Base-by-base conservation (phyloP, 2,888 invertebrate species). In the Stenoptilia bipunctidactyla region DNA sequence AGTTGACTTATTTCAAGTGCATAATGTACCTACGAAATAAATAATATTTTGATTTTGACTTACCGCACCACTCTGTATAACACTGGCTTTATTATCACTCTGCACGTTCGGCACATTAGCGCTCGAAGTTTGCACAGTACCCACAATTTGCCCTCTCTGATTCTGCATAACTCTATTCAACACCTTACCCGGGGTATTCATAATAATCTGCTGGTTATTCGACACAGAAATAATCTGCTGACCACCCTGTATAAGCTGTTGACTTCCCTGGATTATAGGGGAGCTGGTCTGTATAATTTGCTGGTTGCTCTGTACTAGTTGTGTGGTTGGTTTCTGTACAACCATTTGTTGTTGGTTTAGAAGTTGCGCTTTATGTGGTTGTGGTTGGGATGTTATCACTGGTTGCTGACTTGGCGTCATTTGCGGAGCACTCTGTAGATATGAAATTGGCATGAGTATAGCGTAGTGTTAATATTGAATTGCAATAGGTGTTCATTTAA, bases 331-430 rank as follows among this genome's bases (percentile, higher is more conserved):
- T 53, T 79, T 74, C 15, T 82, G 60, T 1, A 79, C 73, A 45
- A 84, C 84, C 27, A 77, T 84, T 0, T 51, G 42, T 20, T 73
- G 72, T 1, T 49, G 85, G 67, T 79, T 55, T 49, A 76, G 61
- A 3, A 83, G 63, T 48, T 77, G 79, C 1, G 82, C 88, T 8
- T 88, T 88, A 27, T 88, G 87, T 0, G 84, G 77, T 51, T 79
- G 85, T 2, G 84, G 85, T 44, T 82, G 85, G 0, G 75, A 61
- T 0, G 79, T 79, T 58, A 83, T 80, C 43, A 84, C 68, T 1
- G 83, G 82, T 52, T 85, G 84, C 48, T 85, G 85, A 40, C 80
- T 80, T 40, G 66, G 65, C 0, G 83, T 79, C 41, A 85, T 60
- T 59, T 79, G 83, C 0, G 84, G 74, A 0, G 80, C 45, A 37